Percentiles rank a stretch among this genome's conserved stretches.
These are phyloP conservation scores for Eutrigla gurnardus DNA, from an alignment of 2,797 vertebrate species.

Conservation along the genomic window DNA sequence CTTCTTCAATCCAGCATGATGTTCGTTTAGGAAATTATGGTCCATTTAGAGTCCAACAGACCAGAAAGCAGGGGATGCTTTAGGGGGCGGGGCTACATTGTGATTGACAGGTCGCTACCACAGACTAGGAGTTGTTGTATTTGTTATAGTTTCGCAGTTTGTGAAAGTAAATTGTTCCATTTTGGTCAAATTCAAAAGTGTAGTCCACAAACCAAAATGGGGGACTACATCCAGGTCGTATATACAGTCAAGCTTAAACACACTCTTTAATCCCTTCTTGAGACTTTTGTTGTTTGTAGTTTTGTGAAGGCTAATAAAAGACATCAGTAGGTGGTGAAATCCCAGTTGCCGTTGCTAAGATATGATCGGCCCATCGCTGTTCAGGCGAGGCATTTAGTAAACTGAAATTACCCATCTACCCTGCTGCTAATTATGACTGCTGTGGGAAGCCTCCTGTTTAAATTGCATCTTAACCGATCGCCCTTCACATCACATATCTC, in stretches of 20 bases:
- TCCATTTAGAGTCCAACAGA: background rate
- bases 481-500: constrained; percentile 9
- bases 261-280: background rate
- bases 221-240: background rate
- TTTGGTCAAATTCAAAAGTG: background rate
- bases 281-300: background rate
- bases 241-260: background rate
- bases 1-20: too few relatives aligned
- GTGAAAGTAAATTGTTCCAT: background rate
- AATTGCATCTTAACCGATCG: constrained; percentile 11
- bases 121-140: too few relatives aligned
- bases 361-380: background rate
- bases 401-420: background rate
- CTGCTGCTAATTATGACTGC: background rate
- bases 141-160: background rate
- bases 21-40: too few relatives aligned
- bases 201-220: background rate
- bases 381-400: background rate
- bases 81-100: background rate
- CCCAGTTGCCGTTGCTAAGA: background rate
- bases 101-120: background rate
- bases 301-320: background rate
- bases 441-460: background rate
- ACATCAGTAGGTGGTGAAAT: constrained; percentile 2
- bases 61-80: background rate